phyloP scores from a whole-genome alignment of 2,888 invertebrate species.

The Cataglyphis rosenhaueri region DNA sequence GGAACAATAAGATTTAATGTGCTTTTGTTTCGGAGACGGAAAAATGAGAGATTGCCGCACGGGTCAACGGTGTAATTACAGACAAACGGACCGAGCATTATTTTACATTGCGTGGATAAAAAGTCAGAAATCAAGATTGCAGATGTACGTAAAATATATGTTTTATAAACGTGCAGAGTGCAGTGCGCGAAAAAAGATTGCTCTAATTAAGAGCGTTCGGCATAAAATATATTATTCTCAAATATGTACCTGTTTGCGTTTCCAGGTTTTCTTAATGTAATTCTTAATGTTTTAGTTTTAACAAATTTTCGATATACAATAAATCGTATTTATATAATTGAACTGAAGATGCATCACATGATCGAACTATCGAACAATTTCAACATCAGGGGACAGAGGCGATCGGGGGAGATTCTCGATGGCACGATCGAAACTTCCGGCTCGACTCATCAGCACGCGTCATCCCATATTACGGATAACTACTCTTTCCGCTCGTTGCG shows the following conservation, averaged over 20 bases:
- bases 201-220: neutral
- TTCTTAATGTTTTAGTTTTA: conserved; percentile 10
- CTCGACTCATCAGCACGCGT: conserved; percentile 83
- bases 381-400: conserved; percentile 56
- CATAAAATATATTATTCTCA: neutral
- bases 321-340: conserved; percentile 8
- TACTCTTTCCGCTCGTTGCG: conserved; percentile 82
- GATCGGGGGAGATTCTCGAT: conserved; percentile 28
- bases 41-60: conserved; percentile 84
- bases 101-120: conserved; percentile 55
- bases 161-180: conserved; percentile 8
- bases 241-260: neutral
- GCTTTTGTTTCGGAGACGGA: conserved; percentile 82
- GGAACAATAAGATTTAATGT: conserved; percentile 85
- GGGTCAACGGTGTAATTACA: conserved; percentile 80
- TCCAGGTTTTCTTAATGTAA: neutral
- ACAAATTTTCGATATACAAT: neutral
- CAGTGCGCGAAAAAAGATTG: neutral
- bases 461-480: conserved; percentile 83
- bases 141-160: neutral
- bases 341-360: neutral
- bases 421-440: conserved; percentile 82
- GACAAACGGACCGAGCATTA: conserved; percentile 69
- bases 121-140: conserved; percentile 40
- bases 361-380: conserved; percentile 54